A percentile compares a stretch with the other conserved stretches of the same genome.
Conservation (phyloP, 2,888 invertebrate species). For the Oxycera nigricornis region DNA sequence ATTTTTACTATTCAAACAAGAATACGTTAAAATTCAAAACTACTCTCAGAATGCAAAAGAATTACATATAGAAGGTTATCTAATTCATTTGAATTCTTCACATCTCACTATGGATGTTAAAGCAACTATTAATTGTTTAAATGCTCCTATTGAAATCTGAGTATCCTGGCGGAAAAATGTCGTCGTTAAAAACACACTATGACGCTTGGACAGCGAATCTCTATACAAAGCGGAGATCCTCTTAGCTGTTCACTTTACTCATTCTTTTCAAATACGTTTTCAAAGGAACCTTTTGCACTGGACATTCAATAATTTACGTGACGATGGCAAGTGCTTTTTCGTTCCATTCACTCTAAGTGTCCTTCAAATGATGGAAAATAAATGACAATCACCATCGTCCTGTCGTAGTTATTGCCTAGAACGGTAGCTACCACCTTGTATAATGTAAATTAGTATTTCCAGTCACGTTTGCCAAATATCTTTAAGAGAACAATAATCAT, state of each 20-base stretch:
- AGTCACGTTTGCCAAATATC: constrained; percentile 22
- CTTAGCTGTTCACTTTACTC: not conserved
- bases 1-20: too few relatives aligned
- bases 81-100: too few relatives aligned
- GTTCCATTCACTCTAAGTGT: not conserved
- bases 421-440: not conserved
- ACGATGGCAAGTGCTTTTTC: constrained; percentile 9
- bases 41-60: too few relatives aligned
- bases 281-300: not conserved
- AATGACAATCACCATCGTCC: constrained; percentile 18
- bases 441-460: constrained; percentile 33
- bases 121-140: too few relatives aligned
- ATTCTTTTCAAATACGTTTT: not conserved
- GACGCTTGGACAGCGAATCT: too few relatives aligned
- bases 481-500: constrained; percentile 32
- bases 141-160: too few relatives aligned
- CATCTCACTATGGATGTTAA: too few relatives aligned
- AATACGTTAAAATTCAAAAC: too few relatives aligned
- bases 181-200: too few relatives aligned
- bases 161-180: too few relatives aligned
- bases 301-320: constrained; percentile 17
- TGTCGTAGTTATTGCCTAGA: not conserved
- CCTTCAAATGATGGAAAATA: constrained; percentile 10
- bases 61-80: too few relatives aligned
- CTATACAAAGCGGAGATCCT: not conserved